Evolutionary conservation across 2,113 vertebrate genomes (phyloP).

Genomic region (Capricornis sumatraensis): DNA sequence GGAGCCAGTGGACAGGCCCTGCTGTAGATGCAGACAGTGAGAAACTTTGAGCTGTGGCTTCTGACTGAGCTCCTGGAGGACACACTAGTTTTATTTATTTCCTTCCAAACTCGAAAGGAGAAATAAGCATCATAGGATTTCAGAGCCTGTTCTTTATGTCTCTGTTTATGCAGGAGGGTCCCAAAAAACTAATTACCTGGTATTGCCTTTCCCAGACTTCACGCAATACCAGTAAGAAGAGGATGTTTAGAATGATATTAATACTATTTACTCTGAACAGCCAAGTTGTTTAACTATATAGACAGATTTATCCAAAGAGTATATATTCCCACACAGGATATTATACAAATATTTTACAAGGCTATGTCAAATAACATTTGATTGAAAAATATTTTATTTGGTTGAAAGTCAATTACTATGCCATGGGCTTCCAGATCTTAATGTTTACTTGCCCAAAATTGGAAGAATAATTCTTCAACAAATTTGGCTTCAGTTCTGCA

Average conservation of each 20-base stretch:
- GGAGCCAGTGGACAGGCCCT: constrained; percentile 54
- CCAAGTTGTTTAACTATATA: constrained; percentile 66
- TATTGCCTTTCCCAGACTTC: constrained; percentile 75
- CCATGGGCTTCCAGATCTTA: constrained; percentile 63
- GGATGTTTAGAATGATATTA: constrained; percentile 76
- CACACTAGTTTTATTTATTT: constrained; percentile 73
- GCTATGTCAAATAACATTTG: constrained; percentile 69
- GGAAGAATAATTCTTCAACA: constrained; percentile 32
- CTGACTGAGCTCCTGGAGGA: constrained; percentile 40
- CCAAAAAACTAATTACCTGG: constrained; percentile 73
- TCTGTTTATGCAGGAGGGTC: constrained; percentile 71
- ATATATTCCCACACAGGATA: constrained; percentile 64
- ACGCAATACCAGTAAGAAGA: constrained; percentile 58
- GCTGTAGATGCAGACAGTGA: constrained; percentile 59
- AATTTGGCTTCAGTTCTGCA: constrained; percentile 35
- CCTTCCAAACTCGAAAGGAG: constrained; percentile 72
- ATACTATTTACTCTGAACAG: constrained; percentile 77
- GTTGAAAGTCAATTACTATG: constrained; percentile 65
- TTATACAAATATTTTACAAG: constrained; percentile 73
- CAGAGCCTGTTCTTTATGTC: constrained; percentile 76
- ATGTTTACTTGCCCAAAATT: constrained; percentile 61
- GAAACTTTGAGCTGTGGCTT: constrained; percentile 61
- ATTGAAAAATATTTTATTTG: constrained; percentile 72
- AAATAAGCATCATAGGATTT: constrained; percentile 74
- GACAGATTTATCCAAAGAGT: constrained; percentile 68